A percentile compares a stretch with the other conserved stretches of the same genome.
phyloP scores from a whole-genome alignment of 1,140 invertebrate species.

The Lycorma delicatula region DNA sequence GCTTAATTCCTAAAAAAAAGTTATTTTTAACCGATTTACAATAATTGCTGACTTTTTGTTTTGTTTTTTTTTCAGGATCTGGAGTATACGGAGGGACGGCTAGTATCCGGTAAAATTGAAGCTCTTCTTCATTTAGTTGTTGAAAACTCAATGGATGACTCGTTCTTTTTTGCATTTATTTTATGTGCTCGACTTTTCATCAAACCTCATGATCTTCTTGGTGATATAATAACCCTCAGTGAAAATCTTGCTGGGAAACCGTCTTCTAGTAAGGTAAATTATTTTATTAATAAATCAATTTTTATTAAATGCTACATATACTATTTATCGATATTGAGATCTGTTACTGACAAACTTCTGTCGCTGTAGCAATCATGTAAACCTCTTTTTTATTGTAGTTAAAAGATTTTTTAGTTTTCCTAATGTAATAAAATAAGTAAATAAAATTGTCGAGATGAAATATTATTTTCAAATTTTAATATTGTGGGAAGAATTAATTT shows the following conservation, averaged over 20 bases:
- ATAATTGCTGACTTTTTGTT: background rate
- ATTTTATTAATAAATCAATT: background rate
- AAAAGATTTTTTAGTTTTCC: too few relatives aligned
- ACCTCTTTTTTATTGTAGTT: too few relatives aligned
- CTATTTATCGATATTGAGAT: too few relatives aligned
- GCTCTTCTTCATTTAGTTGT: background rate
- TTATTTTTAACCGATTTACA: background rate
- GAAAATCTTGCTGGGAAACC: background rate
- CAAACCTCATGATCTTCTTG: background rate
- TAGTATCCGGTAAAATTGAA: constrained; percentile 1
- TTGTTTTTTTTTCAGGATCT: background rate
- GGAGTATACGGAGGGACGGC: background rate
- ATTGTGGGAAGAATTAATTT: too few relatives aligned
- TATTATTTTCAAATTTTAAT: too few relatives aligned
- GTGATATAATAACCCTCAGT: background rate
- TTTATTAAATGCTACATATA: too few relatives aligned
- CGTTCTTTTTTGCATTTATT: background rate
- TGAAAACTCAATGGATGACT: background rate
- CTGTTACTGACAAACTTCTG: too few relatives aligned
- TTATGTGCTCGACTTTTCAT: constrained; percentile 1
- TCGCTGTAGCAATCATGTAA: too few relatives aligned
- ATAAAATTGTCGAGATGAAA: too few relatives aligned
- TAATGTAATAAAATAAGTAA: too few relatives aligned
- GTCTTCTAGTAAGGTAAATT: background rate
- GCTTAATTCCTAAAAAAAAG: too few relatives aligned